Base-by-base conservation (phyloP, 2,888 invertebrate genomes). In the Pogonocherus hispidulus region DNA sequence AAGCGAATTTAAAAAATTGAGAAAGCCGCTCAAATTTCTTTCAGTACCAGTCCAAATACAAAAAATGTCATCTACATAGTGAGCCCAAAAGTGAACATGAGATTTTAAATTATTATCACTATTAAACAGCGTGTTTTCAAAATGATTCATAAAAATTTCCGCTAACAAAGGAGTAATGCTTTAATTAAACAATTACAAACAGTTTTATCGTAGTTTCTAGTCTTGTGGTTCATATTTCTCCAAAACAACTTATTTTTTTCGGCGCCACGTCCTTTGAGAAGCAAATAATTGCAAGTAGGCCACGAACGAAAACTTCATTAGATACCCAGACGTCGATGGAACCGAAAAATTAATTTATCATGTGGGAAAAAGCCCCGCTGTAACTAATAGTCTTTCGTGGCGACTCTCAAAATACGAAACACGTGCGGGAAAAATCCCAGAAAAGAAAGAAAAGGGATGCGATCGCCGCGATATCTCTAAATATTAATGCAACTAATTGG, bases 401-500 rank as follows among this genome's bases (percentile, higher is more conserved):
- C 47, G 41, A 41, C 55, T 46, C 44, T 55, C 46, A 60, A 76
- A 74, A 74, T 70, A 68, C 65, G 65, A 71, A 74, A 74, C 74
- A 74, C 75, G 73, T 75, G 73, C 66, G 70, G 27, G 9, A 63
- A 60, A 51, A 63, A 35, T 71, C 68, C 59, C 54, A 64, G 69
- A 69, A 72, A 60, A 67, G 71, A 66, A 69, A 52, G 63, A 57
- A 67, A 65, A 60, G 65, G 69, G 69, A 72, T 67, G 66, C 55
- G 65, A 72, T 67, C 56, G 67, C 64, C 54, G 75, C 80, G 82
- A 84, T 83, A 81, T 82, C 80, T 82, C 79, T 78, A 79, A 83
- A 83, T 82, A 83, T 83, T 85, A 85, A 85, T 85, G 84, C 82
- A 83, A 84, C 84, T 85, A 85, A 85, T 85, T 85, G 84, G 85